phyloP scores from a whole-genome alignment of 2,888 invertebrate genomes.

The Noctua janthina region DNA sequence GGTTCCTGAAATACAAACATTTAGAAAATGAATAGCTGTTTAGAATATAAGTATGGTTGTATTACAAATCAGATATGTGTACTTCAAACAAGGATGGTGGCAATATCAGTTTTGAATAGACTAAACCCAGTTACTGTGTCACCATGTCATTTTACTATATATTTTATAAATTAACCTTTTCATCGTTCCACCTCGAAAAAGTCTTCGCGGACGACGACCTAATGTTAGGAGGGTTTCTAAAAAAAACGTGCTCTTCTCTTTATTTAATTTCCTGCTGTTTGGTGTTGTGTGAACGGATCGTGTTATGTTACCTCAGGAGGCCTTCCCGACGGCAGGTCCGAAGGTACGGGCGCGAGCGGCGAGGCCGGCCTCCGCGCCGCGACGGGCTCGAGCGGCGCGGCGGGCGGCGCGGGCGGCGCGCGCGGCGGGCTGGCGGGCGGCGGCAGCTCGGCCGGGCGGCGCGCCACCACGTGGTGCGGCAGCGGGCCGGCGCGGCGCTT shows the following conservation, averaged over 20 bases:
- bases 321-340: conserved; percentile 82
- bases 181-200: no score
- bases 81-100: background rate
- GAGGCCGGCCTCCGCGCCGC: conserved; percentile 81
- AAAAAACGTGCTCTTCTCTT: no score
- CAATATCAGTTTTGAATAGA: background rate
- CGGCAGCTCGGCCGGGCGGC: conserved; percentile 87
- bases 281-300: background rate
- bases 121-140: background rate
- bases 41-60: background rate
- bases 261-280: no score
- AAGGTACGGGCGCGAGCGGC: conserved; percentile 75
- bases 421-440: conserved; percentile 63
- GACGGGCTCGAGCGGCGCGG: conserved; percentile 69
- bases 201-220: no score
- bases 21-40: background rate
- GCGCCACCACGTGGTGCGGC: conserved; percentile 92
- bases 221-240: no score
- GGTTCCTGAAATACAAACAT: conserved; percentile 78
- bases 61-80: background rate
- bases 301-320: conserved; percentile 80
- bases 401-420: conserved; percentile 59
- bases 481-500: conserved; percentile 96
- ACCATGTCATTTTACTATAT: background rate
- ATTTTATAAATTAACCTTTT: no score